phyloP scores from a whole-genome alignment of 30 jellyfish, hydroid and myxozoan species.

The Aurelia sp. region DNA sequence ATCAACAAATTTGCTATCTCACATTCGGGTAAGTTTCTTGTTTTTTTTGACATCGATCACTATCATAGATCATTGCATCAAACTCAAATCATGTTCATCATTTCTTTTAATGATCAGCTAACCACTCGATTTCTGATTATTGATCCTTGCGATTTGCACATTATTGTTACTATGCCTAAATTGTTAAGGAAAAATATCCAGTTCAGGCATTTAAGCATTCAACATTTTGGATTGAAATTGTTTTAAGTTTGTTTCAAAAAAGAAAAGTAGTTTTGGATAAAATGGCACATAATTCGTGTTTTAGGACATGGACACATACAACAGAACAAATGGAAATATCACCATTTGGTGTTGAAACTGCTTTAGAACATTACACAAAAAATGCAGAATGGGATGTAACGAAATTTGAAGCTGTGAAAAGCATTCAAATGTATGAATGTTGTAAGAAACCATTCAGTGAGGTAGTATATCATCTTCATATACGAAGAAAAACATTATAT shows the following conservation, averaged over 20 bases:
- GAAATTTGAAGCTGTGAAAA: slow-evolving; percentile 44
- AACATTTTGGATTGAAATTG: too few relatives aligned
- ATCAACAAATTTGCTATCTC: slow-evolving; percentile 69
- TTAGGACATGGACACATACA: slow-evolving; percentile 69
- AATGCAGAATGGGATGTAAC: slow-evolving; percentile 87
- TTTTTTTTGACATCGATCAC: too few relatives aligned
- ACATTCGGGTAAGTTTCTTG: slow-evolving; percentile 64
- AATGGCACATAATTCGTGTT: neutral
- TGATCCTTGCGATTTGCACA: too few relatives aligned
- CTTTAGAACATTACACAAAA: slow-evolving; percentile 48
- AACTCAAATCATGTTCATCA: too few relatives aligned
- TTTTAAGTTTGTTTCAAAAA: too few relatives aligned
- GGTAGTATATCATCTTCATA: slow-evolving; percentile 63
- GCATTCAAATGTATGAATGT: slow-evolving; percentile 38
- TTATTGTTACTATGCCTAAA: too few relatives aligned
- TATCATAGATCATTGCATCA: too few relatives aligned
- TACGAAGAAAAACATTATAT: slow-evolving; percentile 72
- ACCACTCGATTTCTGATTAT: too few relatives aligned
- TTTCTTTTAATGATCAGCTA: too few relatives aligned
- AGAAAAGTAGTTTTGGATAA: too few relatives aligned
- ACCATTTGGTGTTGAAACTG: slow-evolving; percentile 24
- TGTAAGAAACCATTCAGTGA: slow-evolving; percentile 76
- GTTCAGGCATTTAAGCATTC: too few relatives aligned
- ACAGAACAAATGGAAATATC: slow-evolving; percentile 39
- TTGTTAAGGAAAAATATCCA: too few relatives aligned